Conservation (phyloP, 2,797 vertebrate genomes). For the Falco novaeseelandiae region DNA sequence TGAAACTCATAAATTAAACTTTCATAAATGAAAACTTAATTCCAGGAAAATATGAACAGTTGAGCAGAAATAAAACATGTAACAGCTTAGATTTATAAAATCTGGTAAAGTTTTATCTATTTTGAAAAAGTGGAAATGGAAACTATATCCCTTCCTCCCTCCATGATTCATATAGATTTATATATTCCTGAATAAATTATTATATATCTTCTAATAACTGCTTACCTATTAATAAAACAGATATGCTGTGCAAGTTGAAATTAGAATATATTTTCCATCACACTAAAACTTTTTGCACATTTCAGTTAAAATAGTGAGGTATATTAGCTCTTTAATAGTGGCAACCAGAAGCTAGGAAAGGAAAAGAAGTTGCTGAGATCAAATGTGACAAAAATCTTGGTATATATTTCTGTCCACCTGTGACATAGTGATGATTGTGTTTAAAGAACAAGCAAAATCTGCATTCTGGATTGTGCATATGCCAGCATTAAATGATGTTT, state of each 20-base stretch:
- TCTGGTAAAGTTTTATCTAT: neutral
- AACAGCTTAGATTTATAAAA: conserved; percentile 17
- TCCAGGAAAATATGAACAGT: neutral
- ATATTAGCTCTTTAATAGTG: neutral
- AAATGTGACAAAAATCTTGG: neutral
- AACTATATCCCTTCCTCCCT: neutral
- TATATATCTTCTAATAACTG: neutral
- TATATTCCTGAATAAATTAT: neutral
- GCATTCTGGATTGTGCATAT: neutral
- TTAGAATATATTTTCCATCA: neutral
- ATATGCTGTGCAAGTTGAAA: neutral
- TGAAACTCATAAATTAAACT: neutral
- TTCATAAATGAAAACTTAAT: conserved; percentile 35
- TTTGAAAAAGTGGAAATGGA: neutral
- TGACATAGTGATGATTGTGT: neutral
- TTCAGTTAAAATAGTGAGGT: neutral
- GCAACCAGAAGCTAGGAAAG: neutral
- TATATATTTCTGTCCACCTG: neutral
- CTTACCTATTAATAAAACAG: neutral
- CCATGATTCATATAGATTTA: neutral
- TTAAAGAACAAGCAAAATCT: neutral
- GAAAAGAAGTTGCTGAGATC: neutral
- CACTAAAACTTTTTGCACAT: neutral
- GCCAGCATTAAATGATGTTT: neutral
- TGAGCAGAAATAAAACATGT: conserved; percentile 6